phyloP scores from a whole-genome alignment of 2,797 vertebrate genomes.

The Manis pentadactyla region DNA sequence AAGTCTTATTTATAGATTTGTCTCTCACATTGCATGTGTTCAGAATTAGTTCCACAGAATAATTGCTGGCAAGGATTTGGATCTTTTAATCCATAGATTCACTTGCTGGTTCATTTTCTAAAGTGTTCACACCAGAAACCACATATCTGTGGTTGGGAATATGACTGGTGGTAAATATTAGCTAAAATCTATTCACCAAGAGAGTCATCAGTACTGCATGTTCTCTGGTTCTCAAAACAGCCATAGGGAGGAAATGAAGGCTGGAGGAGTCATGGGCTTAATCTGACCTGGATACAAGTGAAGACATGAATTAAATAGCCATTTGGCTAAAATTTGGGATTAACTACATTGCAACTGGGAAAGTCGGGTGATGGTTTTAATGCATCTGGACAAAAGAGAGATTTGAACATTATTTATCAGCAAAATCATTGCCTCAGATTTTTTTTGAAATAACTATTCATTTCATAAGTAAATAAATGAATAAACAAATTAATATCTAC shows the following conservation, averaged over 20 bases:
- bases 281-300: background rate
- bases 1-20: background rate
- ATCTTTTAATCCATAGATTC: background rate
- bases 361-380: background rate
- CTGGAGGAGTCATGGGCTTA: too few species aligned
- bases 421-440: background rate
- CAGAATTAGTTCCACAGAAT: background rate
- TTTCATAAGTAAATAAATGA: background rate
- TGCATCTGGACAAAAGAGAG: background rate
- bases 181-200: background rate
- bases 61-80: background rate
- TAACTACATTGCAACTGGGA: background rate
- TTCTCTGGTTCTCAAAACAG: background rate
- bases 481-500: background rate
- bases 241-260: background rate
- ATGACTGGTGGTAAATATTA: background rate
- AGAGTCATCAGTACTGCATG: fast-evolving
- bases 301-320: background rate
- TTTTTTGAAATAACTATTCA: background rate
- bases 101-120: background rate
- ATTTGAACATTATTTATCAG: background rate
- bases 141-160: background rate
- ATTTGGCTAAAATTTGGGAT: background rate
- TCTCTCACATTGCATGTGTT: background rate
- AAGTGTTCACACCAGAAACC: background rate